Conservation (phyloP, 2,113 vertebrate genomes). For the Microtus ochrogaster region DNA sequence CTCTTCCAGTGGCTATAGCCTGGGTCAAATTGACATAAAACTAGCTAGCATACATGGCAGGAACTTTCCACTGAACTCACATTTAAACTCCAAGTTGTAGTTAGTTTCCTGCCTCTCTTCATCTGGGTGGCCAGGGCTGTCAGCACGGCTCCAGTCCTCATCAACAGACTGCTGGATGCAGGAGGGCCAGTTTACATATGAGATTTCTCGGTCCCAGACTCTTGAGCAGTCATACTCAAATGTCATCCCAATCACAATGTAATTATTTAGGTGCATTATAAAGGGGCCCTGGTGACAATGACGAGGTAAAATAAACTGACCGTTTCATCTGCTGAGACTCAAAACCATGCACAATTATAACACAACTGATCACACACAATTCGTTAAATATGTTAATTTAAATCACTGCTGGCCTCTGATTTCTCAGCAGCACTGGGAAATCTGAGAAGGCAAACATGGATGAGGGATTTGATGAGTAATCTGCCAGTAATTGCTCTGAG, state of each 20-base stretch:
- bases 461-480: background rate
- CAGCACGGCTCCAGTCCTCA: background rate
- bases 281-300: background rate
- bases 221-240: background rate
- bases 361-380: background rate
- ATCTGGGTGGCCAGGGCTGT: fast-evolving
- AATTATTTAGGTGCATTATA: background rate
- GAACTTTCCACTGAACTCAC: background rate
- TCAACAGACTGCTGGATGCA: background rate
- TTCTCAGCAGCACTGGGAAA: background rate
- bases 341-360: constrained; percentile 40
- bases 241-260: background rate
- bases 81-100: background rate
- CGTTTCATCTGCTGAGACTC: background rate
- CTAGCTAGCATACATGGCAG: background rate
- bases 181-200: too few species aligned
- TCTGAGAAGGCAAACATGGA: background rate
- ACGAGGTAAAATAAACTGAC: background rate
- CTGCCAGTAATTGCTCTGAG: background rate
- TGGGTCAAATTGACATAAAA: background rate
- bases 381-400: background rate
- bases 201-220: background rate
- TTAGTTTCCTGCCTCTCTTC: background rate
- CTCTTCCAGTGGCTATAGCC: background rate
- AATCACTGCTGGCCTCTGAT: background rate